Evolutionary conservation across 2,888 invertebrate species (phyloP).

Genomic region (Drosophila falleni): DNA sequence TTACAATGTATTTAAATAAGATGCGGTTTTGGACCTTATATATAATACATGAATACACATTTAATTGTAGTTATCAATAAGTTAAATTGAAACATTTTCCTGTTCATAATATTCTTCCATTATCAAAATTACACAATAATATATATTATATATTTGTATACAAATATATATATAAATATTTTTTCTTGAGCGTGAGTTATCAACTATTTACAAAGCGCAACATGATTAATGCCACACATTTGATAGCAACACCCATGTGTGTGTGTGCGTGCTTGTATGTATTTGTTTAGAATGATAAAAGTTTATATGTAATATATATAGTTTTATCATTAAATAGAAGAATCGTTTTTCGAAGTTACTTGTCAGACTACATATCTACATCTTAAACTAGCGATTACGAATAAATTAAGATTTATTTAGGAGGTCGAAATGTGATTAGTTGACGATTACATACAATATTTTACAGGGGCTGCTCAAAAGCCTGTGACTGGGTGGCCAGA

Average conservation of each 20-base stretch:
- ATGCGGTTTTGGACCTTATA: slow-evolving; percentile 49
- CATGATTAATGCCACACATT: slow-evolving; percentile 27
- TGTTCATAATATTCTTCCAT: slow-evolving; percentile 4
- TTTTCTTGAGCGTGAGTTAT: slow-evolving; percentile 49
- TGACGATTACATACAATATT: slow-evolving; percentile 72
- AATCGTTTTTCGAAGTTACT: slow-evolving; percentile 19
- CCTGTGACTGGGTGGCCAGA: slow-evolving; percentile 11
- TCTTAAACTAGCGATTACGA: slow-evolving; percentile 70
- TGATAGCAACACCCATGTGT: slow-evolving; percentile 29
- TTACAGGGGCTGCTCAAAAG: slow-evolving; percentile 57
- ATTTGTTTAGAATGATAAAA: slow-evolving; percentile 27
- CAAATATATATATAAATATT: slow-evolving; percentile 38
- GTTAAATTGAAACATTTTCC: slow-evolving; percentile 38
- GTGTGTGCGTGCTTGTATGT: slow-evolving; percentile 13
- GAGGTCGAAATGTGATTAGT: slow-evolving; percentile 41
- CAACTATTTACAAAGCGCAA: slow-evolving; percentile 66
- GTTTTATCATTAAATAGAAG: slow-evolving; percentile 22
- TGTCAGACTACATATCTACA: slow-evolving; percentile 65
- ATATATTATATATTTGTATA: slow-evolving; percentile 25
- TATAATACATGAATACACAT: slow-evolving; percentile 46
- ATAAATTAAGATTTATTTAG: slow-evolving; percentile 69
- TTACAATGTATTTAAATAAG: slow-evolving; percentile 62
- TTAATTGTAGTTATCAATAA: slow-evolving; percentile 36
- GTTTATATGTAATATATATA: slow-evolving; percentile 7
- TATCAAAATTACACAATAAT: slow-evolving; percentile 30